Evolutionary conservation across 2,113 vertebrate genomes (phyloP), one percentile per base, ranked within the genome.

Genomic region (Garra rufa): DNA sequence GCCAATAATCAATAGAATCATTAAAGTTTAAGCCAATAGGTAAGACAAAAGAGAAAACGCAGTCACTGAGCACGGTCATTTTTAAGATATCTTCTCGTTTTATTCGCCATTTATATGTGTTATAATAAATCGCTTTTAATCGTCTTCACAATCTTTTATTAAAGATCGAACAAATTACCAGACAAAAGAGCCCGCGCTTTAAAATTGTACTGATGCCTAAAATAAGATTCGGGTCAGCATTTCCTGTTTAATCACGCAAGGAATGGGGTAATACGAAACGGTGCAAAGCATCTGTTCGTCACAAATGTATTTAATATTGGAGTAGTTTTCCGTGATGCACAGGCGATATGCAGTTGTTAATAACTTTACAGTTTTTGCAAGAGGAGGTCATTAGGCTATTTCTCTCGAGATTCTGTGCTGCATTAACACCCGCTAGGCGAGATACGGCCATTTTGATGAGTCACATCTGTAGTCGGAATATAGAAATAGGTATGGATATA

Each of bases 401-500:
- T 28, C 43, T 44, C 38, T 26, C 7, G 24, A 79, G 34, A 44
- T 6, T n/a, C 10, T 24, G 34, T 11, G 21, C 24, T 63, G 38
- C 4, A 26, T 61, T 63, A 28, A 28, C 38, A 79, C 76, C 55
- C 57, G 15, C 17, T 21, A 13, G 28, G 28, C 34, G 38, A 19
- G 55, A 11, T 63, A 63, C 55, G 38, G 55, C 76, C 76, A 44
- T 61, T 79, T 61, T 79, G 76, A 44, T 19, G 55, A 44, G 38
- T 63, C 55, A 61, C n/a, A 78, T 44, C 76, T 78, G 55, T 26
- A 24, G 76, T 61, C 55, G 4, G 38, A 78, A 59, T 61, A 78
- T 61, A 78, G 4, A 61, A 78, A 61, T 57, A 9, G 19, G 52
- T 57, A 57, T 57, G 9, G 19, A 55, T 57, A n/a, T 44, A 15